A percentile compares a stretch with the other conserved stretches of the same genome.
Conservation (phyloP, 2,113 vertebrate species). For the Pelmatolapia mariae region DNA sequence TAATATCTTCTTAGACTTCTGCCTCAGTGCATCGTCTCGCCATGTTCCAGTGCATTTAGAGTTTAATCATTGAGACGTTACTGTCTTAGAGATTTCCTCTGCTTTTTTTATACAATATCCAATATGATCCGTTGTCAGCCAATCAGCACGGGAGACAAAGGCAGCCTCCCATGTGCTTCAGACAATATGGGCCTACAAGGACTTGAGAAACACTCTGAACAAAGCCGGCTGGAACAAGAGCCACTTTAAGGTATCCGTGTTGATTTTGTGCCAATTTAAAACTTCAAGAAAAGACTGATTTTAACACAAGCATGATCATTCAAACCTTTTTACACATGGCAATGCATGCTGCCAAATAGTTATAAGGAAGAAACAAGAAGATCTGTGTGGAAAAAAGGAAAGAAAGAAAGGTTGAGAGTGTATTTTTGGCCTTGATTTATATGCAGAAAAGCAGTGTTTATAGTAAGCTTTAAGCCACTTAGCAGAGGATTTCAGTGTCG, state of each 20-base stretch:
- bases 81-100: conserved; percentile 8
- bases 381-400: background rate
- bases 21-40: background rate
- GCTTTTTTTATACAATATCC: background rate
- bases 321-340: background rate
- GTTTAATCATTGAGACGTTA: conserved; percentile 6
- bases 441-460: background rate
- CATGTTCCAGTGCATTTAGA: background rate
- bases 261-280: background rate
- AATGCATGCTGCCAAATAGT: background rate
- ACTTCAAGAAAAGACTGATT: background rate
- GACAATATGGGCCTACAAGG: conserved; percentile 94
- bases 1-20: background rate
- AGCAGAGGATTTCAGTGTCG: background rate
- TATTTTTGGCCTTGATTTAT: background rate
- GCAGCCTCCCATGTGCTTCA: conserved; percentile 93
- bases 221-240: conserved; percentile 95
- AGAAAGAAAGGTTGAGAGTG: background rate
- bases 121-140: conserved; percentile 48
- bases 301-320: background rate
- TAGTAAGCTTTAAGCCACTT: background rate
- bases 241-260: conserved; percentile 85
- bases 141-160: conserved; percentile 81
- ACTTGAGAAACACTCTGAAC: conserved; percentile 80
- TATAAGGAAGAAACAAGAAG: background rate